These are phyloP conservation scores for Siniperca scherzeri DNA, from an alignment of 2,797 vertebrate genomes.

Conservation along the genomic window DNA sequence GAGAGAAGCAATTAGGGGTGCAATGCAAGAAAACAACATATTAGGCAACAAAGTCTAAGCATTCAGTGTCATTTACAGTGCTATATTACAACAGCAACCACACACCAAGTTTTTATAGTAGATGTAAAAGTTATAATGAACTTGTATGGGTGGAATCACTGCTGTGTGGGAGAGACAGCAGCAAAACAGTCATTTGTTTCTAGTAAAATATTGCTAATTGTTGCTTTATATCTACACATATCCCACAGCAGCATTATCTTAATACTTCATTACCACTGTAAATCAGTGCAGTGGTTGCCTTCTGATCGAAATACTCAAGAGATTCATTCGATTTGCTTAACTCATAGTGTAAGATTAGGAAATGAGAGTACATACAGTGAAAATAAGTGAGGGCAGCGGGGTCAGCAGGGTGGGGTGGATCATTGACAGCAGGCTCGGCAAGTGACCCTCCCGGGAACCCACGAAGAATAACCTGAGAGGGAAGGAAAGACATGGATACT, in stretches of 20 bases:
- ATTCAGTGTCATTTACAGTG: not conserved
- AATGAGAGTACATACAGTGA: slow-evolving; percentile 88
- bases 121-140: not conserved
- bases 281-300: not conserved
- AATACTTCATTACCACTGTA: not conserved
- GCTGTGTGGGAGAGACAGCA: not conserved
- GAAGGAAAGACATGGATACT: slow-evolving; percentile 9
- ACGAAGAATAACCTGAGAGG: slow-evolving; percentile 94
- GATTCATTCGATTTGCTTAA: not conserved
- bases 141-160: not conserved
- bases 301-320: not conserved
- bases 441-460: slow-evolving; percentile 95
- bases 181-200: not conserved
- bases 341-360: not conserved
- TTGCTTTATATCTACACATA: not conserved
- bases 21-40: not conserved
- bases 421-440: slow-evolving; percentile 97
- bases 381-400: slow-evolving; percentile 94
- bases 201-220: not conserved
- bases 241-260: not conserved
- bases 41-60: too few species aligned
- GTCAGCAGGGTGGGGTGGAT: slow-evolving; percentile 95
- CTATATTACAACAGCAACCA: not conserved
- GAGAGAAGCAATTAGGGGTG: not conserved
- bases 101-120: not conserved